These are phyloP conservation scores for Allolobophora icterica DNA, from an alignment of 2,888 invertebrate genomes.

Conservation along the genomic window DNA sequence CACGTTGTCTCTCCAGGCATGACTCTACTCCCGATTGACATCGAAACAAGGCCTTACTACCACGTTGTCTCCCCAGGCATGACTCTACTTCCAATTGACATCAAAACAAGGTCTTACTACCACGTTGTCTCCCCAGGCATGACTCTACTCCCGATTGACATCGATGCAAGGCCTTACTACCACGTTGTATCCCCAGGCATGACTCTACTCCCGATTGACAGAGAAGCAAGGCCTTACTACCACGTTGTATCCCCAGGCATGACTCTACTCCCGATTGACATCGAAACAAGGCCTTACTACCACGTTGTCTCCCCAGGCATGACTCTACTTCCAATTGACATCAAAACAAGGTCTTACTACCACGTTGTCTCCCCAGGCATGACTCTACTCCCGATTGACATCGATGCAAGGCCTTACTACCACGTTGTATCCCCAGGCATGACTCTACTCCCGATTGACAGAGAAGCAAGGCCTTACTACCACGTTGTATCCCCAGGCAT, in stretches of 20 bases:
- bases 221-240: neutral
- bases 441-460: too few relatives aligned
- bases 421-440: neutral
- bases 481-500: neutral
- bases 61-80: neutral
- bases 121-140: neutral
- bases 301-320: neutral
- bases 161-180: neutral
- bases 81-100: too few relatives aligned
- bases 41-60: neutral
- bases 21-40: too few relatives aligned
- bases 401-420: neutral
- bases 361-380: neutral
- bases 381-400: too few relatives aligned
- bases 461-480: neutral
- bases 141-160: too few relatives aligned
- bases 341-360: neutral
- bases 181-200: neutral
- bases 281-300: neutral
- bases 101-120: neutral
- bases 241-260: neutral
- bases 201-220: too few relatives aligned
- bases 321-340: too few relatives aligned
- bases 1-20: neutral
- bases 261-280: too few relatives aligned